Percentiles rank a stretch among this genome's conserved stretches.
These are phyloP conservation scores for Macrosoma leucophasiata DNA, from an alignment of 2,888 invertebrate species.

Conservation along the genomic window DNA sequence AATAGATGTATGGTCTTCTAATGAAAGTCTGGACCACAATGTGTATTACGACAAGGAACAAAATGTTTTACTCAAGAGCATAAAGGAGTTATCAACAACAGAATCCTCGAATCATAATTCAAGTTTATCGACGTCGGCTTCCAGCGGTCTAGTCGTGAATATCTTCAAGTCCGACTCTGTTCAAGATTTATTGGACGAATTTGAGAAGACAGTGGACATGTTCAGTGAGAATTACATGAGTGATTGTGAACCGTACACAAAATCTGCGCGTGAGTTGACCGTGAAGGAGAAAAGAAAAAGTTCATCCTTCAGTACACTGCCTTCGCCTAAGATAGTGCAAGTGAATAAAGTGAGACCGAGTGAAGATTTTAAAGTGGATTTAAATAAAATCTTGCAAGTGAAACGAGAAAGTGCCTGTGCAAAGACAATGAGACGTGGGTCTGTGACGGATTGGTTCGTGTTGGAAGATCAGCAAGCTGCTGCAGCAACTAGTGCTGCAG, in stretches of 20 bases:
- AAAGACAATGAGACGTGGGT: slow-evolving; percentile 46
- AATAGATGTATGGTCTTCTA: slow-evolving; percentile 54
- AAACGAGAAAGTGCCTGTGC: slow-evolving; percentile 34
- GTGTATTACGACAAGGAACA: slow-evolving; percentile 56
- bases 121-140: slow-evolving; percentile 50
- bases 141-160: slow-evolving; percentile 47
- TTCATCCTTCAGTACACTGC: slow-evolving; percentile 51
- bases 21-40: slow-evolving; percentile 57
- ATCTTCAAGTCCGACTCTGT: slow-evolving; percentile 56
- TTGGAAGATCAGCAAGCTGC: slow-evolving; percentile 45
- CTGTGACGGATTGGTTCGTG: slow-evolving; percentile 68
- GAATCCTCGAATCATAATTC: slow-evolving; percentile 50
- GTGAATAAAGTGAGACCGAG: slow-evolving; percentile 53
- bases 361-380: slow-evolving; percentile 59
- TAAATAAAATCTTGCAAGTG: slow-evolving; percentile 42
- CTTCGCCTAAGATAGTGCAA: slow-evolving; percentile 59
- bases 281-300: slow-evolving; percentile 52
- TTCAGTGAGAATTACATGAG: slow-evolving; percentile 64
- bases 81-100: slow-evolving; percentile 44
- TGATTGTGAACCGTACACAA: slow-evolving; percentile 64
- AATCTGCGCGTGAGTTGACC: slow-evolving; percentile 33
- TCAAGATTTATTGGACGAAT: slow-evolving; percentile 54
- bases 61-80: slow-evolving; percentile 52
- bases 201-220: slow-evolving; percentile 59
- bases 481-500: slow-evolving; percentile 12